Base-by-base conservation (phyloP, 2,888 invertebrate genomes). In the Timema podura region DNA sequence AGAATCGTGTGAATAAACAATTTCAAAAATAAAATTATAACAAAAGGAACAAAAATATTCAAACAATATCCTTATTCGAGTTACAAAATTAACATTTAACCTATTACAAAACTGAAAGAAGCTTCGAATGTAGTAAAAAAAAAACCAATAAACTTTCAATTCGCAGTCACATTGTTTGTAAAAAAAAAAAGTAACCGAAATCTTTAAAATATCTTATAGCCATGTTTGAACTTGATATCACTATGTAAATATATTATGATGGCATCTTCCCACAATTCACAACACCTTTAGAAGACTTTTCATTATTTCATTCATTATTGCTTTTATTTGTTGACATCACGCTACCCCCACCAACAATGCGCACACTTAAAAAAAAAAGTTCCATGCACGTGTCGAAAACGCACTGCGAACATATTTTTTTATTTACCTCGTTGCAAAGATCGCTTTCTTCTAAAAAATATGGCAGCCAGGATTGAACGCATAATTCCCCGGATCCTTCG, bases 401-500 rank as follows among this genome's bases (percentile, higher is more conserved):
- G 68, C 70, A 70, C 68, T 68, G 61, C 54, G 30, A 64, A 67
- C 15, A 48, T 68, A 54, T 16, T 64, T 57, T 64, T 16, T 66
- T 59, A 59, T 68, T 72, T 72, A 70, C 72, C 70, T 72, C 69
- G 57, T 70, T 30, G 70, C 70, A 70, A 72, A 71, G 70, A 68
- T 70, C 69, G 71, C 71, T 64, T 70, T 61, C 71, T 71, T 81
- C 81, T 81, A 81, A 82, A 82, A 82, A 82, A 82, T 82, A 82
- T 82, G 81, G 81, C 81, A 82, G 82, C 81, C 80, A 73, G 82
- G 81, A 82, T 82, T 82, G 83, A 82, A 82, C 82, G 83, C 83
- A 83, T 83, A 82, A 83, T 83, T 83, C 83, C 30, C 82, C 80
- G 82, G 83, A 82, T 82, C 82, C 82, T 76, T 82, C 81, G 83